These are phyloP conservation scores for Cremastobaeus sp. DNA, from an alignment of 2,888 invertebrate species.

Conservation along the genomic window DNA sequence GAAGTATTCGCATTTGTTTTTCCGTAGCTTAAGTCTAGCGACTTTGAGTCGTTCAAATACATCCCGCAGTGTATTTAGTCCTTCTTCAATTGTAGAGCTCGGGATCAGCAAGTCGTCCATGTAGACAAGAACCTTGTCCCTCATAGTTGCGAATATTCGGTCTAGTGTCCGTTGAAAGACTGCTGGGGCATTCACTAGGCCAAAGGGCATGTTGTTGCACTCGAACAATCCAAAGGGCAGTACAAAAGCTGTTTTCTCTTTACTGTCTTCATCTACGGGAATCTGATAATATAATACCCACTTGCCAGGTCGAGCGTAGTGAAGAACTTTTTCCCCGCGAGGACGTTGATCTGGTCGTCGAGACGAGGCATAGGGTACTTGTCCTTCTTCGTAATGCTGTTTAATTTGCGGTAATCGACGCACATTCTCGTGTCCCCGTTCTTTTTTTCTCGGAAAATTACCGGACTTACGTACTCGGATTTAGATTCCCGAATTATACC, in stretches of 20 bases:
- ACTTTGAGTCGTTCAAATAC: neutral
- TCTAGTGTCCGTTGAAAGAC: slow-evolving; percentile 57
- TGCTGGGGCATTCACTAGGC: slow-evolving; percentile 4
- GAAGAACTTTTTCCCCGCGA: slow-evolving; percentile 2
- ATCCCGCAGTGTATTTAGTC: neutral
- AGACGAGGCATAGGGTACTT: neutral
- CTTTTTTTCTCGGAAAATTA: slow-evolving; percentile 60
- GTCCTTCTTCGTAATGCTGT: slow-evolving; percentile 60
- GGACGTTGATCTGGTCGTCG: neutral
- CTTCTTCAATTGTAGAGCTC: slow-evolving; percentile 17
- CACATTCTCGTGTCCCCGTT: slow-evolving; percentile 30
- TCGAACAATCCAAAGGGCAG: neutral
- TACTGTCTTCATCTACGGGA: slow-evolving; percentile 61
- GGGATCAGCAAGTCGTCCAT: slow-evolving; percentile 54
- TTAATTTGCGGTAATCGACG: slow-evolving; percentile 37
- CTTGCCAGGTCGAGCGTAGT: neutral
- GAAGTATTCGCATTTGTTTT: slow-evolving; percentile 17
- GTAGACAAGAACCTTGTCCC: slow-evolving; percentile 1
- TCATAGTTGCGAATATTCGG: slow-evolving; percentile 33
- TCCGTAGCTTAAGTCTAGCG: neutral
- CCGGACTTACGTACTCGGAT: slow-evolving; percentile 46
- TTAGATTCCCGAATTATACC: slow-evolving; percentile 5
- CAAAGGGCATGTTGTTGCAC: neutral
- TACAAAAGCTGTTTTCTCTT: slow-evolving; percentile 57
- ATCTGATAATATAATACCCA: slow-evolving; percentile 67